Evolutionary conservation across 2,888 invertebrate genomes (phyloP), one percentile per base, ranked within the genome.

Genomic region (Amphimallon solstitiale): DNA sequence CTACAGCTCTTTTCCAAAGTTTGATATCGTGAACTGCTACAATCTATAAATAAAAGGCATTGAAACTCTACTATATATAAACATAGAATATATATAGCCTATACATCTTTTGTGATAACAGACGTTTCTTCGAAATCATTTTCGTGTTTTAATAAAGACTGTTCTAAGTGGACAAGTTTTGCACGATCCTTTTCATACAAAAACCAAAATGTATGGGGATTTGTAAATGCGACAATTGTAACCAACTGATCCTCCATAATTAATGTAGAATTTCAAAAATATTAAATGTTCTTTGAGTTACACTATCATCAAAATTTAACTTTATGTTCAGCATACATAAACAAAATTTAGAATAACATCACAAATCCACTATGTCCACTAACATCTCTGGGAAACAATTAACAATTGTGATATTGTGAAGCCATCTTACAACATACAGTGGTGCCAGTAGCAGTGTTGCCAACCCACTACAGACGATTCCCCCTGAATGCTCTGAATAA

Each of bases 161-260:
- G 2, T 34, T 43, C 52, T 35, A 56, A 40, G 21, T 23, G n/a
- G 1, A n/a, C 0, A 1, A 23, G 21, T 14, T 54, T 46, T 46
- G 59, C 59, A 17, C 69, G 56, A 35, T 72, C 60, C 0, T 48
- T 61, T 23, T 73, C 67, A 19, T 73, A 68, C 14, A 29, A 10
- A 15, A 77, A 59, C 76, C 77, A 78, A 71, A 78, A 78, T 63
- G 77, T 68, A 71, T 78, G 75, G 4, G 78, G 77, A 67, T 74
- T 75, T 14, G 76, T 45, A 65, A 76, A 76, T 4, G 74, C 73
- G 6, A 73, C 54, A n/a, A 77, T 70, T n/a, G 67, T 65, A 23
- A 74, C 59, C 14, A 67, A 49, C 29, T 46, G 7, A 10, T 12
- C 10, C 6, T 63, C 37, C 60, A 65, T 54, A 29, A 7, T 19